Evolutionary conservation across 2,797 vertebrate species (phyloP), one percentile per base, ranked within the genome.

Genomic region (Halcyon badia): DNA sequence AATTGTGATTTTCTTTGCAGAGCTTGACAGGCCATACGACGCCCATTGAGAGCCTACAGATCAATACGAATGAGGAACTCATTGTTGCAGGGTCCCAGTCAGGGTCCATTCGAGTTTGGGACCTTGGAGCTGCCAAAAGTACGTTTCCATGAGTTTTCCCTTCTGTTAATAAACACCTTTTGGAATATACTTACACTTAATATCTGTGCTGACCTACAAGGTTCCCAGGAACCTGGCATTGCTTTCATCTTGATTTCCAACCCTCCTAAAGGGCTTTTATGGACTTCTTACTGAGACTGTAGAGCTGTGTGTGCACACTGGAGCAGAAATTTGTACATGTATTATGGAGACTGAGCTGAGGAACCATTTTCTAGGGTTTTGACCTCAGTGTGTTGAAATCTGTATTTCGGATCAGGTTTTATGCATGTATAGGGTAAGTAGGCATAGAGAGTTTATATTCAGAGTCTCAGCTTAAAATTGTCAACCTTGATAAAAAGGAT

Each of bases 121-220:
- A 99, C 97, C 98, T 99, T 97, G 99, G 99, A 98, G 99, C 99
- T 86, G 99, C 99, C 75, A 99, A 99, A 98, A 99, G 99, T 99
- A 98, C 94, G 99, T 92, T 69, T 42, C 42, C n/a, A 0, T 33
- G 48, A 73, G 10, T 41, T 76, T 73, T 42, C 22, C 7, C 14
- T 73, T 71, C 35, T 58, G 22, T 42, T 41, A 24, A 10, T 28
- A 8, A 20, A 11, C 0, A 9, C 2, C 48, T 69, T 81, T 60
- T 48, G 30, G 24, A 44, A 12, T 51, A 60, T 76, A 11, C 9
- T 62, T 81, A 10, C 9, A 18, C 22, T 86, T 56, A 68, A 31
- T 68, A 33, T 13, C 33, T 44, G 0, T 58, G 11, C 20, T 75
- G 42, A 52, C 20, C 37, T 31, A 49, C 51, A n/a, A 37, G 5